phyloP scores from a whole-genome alignment of 2,113 vertebrate genomes.

The Stigmatopora argus region DNA sequence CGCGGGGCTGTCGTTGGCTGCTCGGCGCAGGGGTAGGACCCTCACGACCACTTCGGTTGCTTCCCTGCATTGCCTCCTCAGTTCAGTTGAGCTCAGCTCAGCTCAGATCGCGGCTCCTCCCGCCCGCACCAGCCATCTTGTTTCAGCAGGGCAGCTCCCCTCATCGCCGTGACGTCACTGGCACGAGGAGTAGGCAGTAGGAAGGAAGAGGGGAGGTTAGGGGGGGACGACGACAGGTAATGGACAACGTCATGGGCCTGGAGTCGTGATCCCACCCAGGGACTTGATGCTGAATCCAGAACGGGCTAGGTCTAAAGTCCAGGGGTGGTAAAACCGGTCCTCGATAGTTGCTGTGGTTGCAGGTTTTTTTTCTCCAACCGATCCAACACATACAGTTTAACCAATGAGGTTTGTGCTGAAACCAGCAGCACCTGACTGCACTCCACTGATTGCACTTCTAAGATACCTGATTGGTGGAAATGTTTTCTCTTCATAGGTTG shows the following conservation, averaged over 20 bases:
- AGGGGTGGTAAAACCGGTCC: no score
- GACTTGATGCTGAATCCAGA: slow-evolving; percentile 24
- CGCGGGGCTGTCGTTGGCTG: slow-evolving; percentile 34
- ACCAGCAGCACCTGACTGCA: no score
- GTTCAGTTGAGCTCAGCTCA: no score
- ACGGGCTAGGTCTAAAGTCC: not conserved
- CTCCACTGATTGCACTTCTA: no score
- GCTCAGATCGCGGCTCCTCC: slow-evolving; percentile 53
- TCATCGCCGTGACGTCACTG: slow-evolving; percentile 69
- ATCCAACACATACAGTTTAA: no score
- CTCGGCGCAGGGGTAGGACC: slow-evolving; percentile 34
- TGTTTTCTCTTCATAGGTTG: no score
- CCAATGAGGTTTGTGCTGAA: no score
- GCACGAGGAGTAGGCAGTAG: slow-evolving; percentile 35
- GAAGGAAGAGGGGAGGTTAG: slow-evolving; percentile 13
- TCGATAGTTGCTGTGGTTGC: no score
- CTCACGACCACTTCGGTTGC: slow-evolving; percentile 38
- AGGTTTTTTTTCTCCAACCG: no score
- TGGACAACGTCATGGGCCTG: not conserved
- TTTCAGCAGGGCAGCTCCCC: slow-evolving; percentile 74
- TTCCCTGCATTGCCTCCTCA: slow-evolving; percentile 56
- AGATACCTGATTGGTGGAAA: no score
- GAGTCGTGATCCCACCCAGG: slow-evolving; percentile 23
- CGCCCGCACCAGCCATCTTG: slow-evolving; percentile 81
- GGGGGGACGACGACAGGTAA: slow-evolving; percentile 7